phyloP scores from a whole-genome alignment of 2,113 vertebrate species.

The Dryoscopus gambensis region DNA sequence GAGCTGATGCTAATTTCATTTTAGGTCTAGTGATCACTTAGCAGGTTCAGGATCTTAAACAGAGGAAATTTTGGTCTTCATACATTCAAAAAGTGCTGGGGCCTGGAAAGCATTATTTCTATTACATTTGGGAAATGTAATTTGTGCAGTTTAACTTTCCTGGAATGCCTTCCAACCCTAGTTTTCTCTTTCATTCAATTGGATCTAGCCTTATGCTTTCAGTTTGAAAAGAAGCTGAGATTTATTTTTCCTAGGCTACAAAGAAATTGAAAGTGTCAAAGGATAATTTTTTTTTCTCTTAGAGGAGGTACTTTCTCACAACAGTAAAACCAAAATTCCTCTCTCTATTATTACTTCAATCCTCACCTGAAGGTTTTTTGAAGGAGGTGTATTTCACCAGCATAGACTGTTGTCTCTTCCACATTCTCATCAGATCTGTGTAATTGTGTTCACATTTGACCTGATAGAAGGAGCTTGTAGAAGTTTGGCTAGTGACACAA shows the following conservation, averaged over 20 bases:
- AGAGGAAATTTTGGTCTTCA: not conserved
- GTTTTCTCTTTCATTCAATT: not conserved
- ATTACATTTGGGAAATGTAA: not conserved
- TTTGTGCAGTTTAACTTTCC: not conserved
- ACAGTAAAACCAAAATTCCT: not conserved
- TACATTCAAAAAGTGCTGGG: not conserved
- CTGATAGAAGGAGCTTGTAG: not conserved
- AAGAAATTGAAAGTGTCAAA: not conserved
- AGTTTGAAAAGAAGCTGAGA: not conserved
- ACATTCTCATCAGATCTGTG: not conserved
- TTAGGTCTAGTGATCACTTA: not conserved
- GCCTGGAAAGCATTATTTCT: not conserved
- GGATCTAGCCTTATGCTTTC: slow-evolving; percentile 5
- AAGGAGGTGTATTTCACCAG: not conserved
- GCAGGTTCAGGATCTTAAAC: not conserved
- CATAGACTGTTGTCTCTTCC: not conserved
- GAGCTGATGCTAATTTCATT: not conserved
- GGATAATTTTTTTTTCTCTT: not conserved
- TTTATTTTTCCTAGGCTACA: slow-evolving; percentile 44
- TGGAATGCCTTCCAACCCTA: not conserved
- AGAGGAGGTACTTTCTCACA: not conserved
- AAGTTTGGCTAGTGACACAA: not conserved
- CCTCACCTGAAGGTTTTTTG: not conserved
- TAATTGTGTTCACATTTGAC: not conserved
- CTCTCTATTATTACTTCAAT: not conserved